A percentile compares a stretch with the other conserved stretches of the same genome.
phyloP scores from a whole-genome alignment of 1,140 invertebrate species.

The Halictus rubicundus region DNA sequence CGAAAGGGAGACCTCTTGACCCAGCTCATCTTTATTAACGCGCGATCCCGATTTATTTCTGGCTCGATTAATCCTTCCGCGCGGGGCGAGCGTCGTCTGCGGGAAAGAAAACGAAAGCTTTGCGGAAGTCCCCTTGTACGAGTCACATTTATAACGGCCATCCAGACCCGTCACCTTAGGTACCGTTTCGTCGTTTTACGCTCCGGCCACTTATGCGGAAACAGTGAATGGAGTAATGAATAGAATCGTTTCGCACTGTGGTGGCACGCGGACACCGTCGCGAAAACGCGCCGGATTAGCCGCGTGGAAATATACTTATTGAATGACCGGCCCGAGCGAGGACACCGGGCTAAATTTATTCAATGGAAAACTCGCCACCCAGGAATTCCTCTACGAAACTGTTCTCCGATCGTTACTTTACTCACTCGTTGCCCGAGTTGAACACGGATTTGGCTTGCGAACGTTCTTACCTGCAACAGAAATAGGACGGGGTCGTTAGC shows the following conservation, averaged over 20 bases:
- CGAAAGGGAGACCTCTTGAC: slow-evolving; percentile 26
- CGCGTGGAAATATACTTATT: not conserved
- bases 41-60: slow-evolving; percentile 39
- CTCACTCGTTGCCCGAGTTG: not conserved
- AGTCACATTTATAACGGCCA: slow-evolving; percentile 41
- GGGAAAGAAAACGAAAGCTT: slow-evolving; percentile 43
- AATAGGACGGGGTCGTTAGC: not conserved
- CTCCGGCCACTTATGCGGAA: slow-evolving; percentile 39
- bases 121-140: slow-evolving; percentile 36
- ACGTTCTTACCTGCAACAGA: not conserved
- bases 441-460: not conserved
- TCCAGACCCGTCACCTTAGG: slow-evolving; percentile 10
- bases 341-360: not conserved
- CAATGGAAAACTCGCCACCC: not conserved
- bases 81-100: not conserved
- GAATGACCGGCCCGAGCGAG: not conserved
- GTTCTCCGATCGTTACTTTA: not conserved
- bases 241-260: slow-evolving; percentile 12
- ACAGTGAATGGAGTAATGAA: slow-evolving; percentile 42
- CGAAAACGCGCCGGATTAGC: not conserved
- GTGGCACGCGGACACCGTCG: not conserved
- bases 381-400: not conserved
- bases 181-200: slow-evolving; percentile 34
- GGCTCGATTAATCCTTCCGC: slow-evolving; percentile 49
- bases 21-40: slow-evolving; percentile 42